phyloP scores from a whole-genome alignment of 2,113 vertebrate species.

The Chlorocebus sabaeus region DNA sequence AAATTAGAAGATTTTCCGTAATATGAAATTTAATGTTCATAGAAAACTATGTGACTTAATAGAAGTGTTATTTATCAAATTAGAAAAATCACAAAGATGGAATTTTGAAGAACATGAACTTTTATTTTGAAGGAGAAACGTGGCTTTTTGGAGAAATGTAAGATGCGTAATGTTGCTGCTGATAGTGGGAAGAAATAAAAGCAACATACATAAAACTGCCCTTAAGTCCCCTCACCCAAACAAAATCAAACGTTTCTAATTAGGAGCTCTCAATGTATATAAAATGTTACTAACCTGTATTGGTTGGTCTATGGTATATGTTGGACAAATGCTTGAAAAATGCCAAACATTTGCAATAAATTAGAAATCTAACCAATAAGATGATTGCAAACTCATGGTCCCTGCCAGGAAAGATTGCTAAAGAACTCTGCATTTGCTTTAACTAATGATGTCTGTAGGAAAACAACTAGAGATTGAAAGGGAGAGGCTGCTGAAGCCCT shows the following conservation, averaged over 20 bases:
- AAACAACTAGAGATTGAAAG: constrained; percentile 71
- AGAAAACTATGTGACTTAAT: neutral
- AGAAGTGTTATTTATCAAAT: neutral
- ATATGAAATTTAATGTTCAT: neutral
- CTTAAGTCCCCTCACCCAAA: neutral
- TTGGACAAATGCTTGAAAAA: constrained; percentile 78
- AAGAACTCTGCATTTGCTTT: constrained; percentile 74
- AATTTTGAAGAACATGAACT: neutral
- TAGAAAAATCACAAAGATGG: neutral
- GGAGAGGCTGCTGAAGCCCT: constrained; percentile 26
- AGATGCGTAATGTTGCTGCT: neutral
- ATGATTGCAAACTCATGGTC: constrained; percentile 69
- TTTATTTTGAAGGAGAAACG: constrained; percentile 14
- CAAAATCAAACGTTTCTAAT: constrained; percentile 59
- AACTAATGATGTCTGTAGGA: constrained; percentile 71
- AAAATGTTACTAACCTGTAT: constrained; percentile 72
- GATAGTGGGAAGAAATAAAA: constrained; percentile 37
- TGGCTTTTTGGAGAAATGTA: neutral
- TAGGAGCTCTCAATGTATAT: constrained; percentile 45
- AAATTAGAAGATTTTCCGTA: neutral
- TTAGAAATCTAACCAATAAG: constrained; percentile 80
- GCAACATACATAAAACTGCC: constrained; percentile 4
- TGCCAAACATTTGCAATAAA: constrained; percentile 81
- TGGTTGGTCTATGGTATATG: constrained; percentile 68
- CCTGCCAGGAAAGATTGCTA: constrained; percentile 78